phyloP scores from a whole-genome alignment of 2,888 invertebrate genomes.

The Andrena fulva region DNA sequence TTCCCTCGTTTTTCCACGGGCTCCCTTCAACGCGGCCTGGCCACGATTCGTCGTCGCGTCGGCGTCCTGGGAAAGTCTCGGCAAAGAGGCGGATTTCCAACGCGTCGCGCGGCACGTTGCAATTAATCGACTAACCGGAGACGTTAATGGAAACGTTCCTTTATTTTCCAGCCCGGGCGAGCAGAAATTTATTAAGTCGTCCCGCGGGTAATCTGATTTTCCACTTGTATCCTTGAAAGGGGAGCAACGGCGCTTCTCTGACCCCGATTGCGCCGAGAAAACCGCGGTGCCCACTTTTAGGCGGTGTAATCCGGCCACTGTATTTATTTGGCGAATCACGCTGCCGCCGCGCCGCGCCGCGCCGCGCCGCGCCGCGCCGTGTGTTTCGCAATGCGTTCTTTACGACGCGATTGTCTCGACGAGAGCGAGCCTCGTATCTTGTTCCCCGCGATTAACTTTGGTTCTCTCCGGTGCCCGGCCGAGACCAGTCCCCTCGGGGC shows the following conservation, averaged over 20 bases:
- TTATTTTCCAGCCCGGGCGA: neutral
- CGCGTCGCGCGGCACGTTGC: constrained; percentile 30
- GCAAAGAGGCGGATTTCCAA: constrained; percentile 34
- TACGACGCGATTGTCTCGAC: constrained; percentile 31
- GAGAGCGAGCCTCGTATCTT: constrained; percentile 18
- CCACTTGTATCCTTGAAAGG: neutral
- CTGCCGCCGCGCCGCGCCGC: neutral
- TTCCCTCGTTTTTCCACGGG: neutral
- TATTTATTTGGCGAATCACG: constrained; percentile 3
- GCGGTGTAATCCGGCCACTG: constrained; percentile 15
- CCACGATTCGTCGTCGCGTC: constrained; percentile 30
- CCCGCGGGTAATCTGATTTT: constrained; percentile 6
- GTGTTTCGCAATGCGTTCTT: constrained; percentile 24
- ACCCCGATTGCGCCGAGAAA: neutral
- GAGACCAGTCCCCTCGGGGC: neutral
- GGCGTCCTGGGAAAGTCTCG: constrained; percentile 39
- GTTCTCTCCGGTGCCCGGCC: neutral
- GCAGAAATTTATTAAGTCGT: constrained; percentile 13
- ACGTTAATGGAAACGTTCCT: constrained; percentile 14
- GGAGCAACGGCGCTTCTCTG: neutral
- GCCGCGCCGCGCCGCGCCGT: no score
- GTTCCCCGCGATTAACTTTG: constrained; percentile 40
- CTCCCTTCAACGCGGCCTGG: constrained; percentile 1
- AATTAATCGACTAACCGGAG: constrained; percentile 42
- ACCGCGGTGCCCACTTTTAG: neutral